Base-by-base conservation (phyloP, 2,888 invertebrate genomes). In the Pogonocherus hispidulus region DNA sequence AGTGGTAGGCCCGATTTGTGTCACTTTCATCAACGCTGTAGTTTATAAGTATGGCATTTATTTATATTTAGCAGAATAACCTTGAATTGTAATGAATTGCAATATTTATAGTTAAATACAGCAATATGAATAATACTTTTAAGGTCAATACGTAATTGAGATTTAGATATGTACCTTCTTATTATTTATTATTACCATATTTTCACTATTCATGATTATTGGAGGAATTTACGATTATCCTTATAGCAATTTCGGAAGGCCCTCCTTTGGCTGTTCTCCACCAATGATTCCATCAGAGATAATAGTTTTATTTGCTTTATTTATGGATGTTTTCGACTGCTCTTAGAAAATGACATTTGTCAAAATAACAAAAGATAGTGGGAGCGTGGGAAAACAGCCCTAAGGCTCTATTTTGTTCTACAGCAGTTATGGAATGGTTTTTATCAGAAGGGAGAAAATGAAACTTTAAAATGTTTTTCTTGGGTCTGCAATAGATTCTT, bases 271-370 rank as follows among this genome's bases (percentile, higher is more conserved):
- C 63, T 57, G 56, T 37, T 62, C 62, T 62, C 62, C 62, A 62
- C 62, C 62, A 66, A 66, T 63, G 63, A 66, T 68, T 56, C 68
- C 66, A 66, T 63, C 64, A 65, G 57, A 69, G 57, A 71, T 64
- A 62, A 72, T 63, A 72, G 72, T 83, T 84, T 84, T 83, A 84
- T 83, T 84, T 83, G 81, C 82, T 83, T 84, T 85, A 83, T 84
- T 84, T 84, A 84, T 84, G 84, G 84, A 82, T 84, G 84, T 85
- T 84, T 84, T 84, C 81, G 78, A 80, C 81, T 79, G 76, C 80
- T 79, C 80, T 76, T 67, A 79, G 81, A 84, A 84, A 84, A 82
- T 82, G 83, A 82, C 83, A 84, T 84, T 84, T 84, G 83, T 84
- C 82, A 84, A 82, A 84, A 84, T 82, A 83, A 81, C 80, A 81